Evolutionary conservation across 2,113 vertebrate species (phyloP).

Genomic region (Notothenia coriiceps): DNA sequence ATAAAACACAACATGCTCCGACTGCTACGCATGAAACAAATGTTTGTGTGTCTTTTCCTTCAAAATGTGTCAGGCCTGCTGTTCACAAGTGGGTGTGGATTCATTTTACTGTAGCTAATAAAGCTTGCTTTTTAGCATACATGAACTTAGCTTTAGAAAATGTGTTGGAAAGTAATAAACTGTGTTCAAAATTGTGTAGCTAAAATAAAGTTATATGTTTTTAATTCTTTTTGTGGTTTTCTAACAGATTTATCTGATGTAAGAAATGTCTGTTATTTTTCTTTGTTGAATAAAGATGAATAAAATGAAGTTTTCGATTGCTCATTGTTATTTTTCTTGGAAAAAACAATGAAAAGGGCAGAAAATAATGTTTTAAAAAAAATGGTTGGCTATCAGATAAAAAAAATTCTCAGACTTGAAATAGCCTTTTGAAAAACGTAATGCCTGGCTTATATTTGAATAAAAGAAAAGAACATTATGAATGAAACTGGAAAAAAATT

Average conservation of each 20-base stretch:
- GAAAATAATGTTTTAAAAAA: neutral
- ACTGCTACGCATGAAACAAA: conserved; percentile 22
- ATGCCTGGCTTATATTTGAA: neutral
- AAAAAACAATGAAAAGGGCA: neutral
- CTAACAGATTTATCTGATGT: neutral
- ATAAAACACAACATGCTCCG: conserved; percentile 7
- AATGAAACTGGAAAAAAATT: neutral
- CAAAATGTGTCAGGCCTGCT: conserved; percentile 23
- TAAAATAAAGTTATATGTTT: conserved; percentile 1
- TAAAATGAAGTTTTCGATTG: conserved; percentile 22
- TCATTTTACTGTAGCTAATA: conserved; percentile 4
- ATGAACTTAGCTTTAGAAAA: conserved; percentile 4
- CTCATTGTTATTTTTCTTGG: neutral
- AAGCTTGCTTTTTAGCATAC: conserved; percentile 6
- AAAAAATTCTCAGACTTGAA: neutral
- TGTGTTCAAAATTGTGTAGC: neutral
- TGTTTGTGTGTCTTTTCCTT: conserved; percentile 8
- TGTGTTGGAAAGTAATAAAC: neutral
- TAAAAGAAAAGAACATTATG: neutral
- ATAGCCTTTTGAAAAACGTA: neutral
- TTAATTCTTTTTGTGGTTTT: neutral
- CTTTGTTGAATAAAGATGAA: conserved; percentile 52
- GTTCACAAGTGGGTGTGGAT: conserved; percentile 7
- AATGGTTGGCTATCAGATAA: neutral
- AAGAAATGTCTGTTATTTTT: conserved; percentile 9